Conservation (phyloP, 2,113 vertebrate species). For the Alethe diademata region DNA sequence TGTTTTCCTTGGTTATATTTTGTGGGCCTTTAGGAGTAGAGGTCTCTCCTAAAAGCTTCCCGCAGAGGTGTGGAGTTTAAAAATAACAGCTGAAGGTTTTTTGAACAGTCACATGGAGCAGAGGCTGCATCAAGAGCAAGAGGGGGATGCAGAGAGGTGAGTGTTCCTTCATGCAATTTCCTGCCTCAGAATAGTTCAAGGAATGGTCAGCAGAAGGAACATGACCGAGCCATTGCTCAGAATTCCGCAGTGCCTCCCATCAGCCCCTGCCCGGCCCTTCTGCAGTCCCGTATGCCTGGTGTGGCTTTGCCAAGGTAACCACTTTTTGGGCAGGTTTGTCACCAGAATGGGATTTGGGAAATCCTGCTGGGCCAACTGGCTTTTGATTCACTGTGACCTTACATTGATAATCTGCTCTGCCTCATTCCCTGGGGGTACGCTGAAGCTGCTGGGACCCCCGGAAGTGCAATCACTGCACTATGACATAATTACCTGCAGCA, state of each 20-base stretch:
- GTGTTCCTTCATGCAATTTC: background rate
- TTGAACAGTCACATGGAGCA: background rate
- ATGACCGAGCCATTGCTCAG: background rate
- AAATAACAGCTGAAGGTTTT: background rate
- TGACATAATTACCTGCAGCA: background rate
- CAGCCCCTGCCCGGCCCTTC: background rate
- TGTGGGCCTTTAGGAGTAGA: background rate
- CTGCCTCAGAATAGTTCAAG: background rate
- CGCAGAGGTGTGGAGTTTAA: background rate
- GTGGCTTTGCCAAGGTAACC: background rate
- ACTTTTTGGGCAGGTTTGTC: background rate
- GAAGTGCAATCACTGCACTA: background rate
- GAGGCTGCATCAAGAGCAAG: background rate
- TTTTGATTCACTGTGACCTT: background rate
- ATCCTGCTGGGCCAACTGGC: background rate
- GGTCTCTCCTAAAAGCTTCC: background rate
- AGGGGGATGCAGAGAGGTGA: background rate
- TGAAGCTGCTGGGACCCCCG: rapidly evolving
- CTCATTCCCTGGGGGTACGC: background rate
- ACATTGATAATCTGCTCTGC: background rate
- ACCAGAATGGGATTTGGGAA: background rate
- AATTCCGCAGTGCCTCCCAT: background rate
- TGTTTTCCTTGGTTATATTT: background rate
- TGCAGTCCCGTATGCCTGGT: background rate
- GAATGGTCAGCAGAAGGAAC: background rate